Conservation (phyloP, 2,113 vertebrate species). For the Sinocyclocheilus maitianheensis region DNA sequence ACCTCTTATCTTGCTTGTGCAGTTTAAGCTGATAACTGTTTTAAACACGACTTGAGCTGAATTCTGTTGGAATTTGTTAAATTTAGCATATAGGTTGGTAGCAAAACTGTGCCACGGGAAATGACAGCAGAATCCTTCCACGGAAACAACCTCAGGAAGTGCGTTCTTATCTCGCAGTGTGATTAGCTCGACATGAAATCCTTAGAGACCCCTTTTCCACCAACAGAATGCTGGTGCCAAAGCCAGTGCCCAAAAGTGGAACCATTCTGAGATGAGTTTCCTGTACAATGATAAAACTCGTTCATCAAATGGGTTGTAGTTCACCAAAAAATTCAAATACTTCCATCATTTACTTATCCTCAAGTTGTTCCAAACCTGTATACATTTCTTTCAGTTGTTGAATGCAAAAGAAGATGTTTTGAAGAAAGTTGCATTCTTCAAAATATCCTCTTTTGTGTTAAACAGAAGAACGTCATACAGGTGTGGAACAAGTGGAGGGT, state of each 20-base stretch:
- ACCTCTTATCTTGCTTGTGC: background rate
- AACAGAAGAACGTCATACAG: background rate
- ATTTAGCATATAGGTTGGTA: background rate
- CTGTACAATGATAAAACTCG: background rate
- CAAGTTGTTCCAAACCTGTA: background rate
- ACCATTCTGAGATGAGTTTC: background rate
- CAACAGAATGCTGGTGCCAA: background rate
- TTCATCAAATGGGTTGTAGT: no score
- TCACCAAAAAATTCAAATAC: background rate
- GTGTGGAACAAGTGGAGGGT: background rate
- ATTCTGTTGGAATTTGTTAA: background rate
- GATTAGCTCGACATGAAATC: slow-evolving; percentile 12
- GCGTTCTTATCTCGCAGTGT: slow-evolving; percentile 40
- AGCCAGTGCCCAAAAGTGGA: background rate
- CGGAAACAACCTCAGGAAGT: slow-evolving; percentile 42
- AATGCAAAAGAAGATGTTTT: background rate
- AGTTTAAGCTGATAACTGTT: background rate
- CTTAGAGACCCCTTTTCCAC: slow-evolving; percentile 6
- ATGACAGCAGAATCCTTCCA: slow-evolving; percentile 37
- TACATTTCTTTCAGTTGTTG: background rate
- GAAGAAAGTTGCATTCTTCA: background rate
- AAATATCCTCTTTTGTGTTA: background rate
- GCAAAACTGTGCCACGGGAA: slow-evolving; percentile 43
- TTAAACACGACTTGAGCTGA: background rate
- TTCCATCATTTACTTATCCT: background rate